Evolutionary conservation across 37 sponge, comb jelly and placozoan species (phyloP).

Genomic region (Lycopodina hypogea): DNA sequence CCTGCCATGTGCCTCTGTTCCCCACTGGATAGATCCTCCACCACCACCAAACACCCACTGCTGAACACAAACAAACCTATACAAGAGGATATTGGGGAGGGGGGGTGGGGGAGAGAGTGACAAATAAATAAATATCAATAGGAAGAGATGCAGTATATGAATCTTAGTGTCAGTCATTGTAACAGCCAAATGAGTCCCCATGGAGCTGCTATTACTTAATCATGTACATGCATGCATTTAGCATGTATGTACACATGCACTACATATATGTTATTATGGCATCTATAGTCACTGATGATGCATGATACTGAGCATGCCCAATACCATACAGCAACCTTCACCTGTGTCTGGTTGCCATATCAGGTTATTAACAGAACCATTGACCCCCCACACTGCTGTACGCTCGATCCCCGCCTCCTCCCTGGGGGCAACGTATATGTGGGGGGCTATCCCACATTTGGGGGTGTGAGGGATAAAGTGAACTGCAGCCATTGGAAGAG

Average conservation of each 20-base stretch:
- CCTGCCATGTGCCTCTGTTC: conserved; percentile 64
- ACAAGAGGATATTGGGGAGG: not conserved
- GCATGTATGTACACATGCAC: too few species aligned
- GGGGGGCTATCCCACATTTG: conserved; percentile 3
- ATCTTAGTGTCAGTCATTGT: too few species aligned
- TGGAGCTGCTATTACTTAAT: too few species aligned
- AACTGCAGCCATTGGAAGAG: conserved; percentile 9
- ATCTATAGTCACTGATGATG: too few species aligned
- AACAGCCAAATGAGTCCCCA: too few species aligned
- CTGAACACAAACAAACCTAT: conserved; percentile 72
- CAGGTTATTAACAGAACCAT: conserved; percentile 59
- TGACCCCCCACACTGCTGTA: conserved; percentile 48
- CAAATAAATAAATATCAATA: too few species aligned
- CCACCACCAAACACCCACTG: conserved; percentile 72
- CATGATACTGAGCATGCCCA: too few species aligned
- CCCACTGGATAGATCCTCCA: conserved; percentile 63
- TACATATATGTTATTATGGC: too few species aligned
- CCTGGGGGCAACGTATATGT: conserved; percentile 54
- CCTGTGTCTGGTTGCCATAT: conserved; percentile 73
- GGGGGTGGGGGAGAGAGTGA: too few species aligned
- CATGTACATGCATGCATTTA: too few species aligned
- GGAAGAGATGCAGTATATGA: too few species aligned
- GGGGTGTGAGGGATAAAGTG: conserved; percentile 33
- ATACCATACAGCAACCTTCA: not conserved
- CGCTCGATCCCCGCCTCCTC: conserved; percentile 59